Conservation (phyloP, 2,797 vertebrate species). For the Denticeps clupeoides region DNA sequence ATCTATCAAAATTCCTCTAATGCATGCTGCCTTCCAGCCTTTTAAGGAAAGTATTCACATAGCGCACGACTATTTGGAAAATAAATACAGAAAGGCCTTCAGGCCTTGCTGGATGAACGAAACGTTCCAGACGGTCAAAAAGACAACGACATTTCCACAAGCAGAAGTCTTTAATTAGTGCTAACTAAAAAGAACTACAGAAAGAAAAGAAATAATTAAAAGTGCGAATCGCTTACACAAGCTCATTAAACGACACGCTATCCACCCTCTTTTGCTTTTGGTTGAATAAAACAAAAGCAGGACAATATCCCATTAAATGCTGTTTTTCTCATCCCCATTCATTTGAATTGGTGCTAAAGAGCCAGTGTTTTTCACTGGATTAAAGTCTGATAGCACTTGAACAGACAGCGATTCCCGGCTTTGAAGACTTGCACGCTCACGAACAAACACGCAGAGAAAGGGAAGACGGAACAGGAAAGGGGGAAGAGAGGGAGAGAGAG, state of each 20-base stretch:
- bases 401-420: constrained; percentile 47
- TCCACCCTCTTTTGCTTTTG: constrained; percentile 60
- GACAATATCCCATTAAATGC: constrained; percentile 64
- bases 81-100: no score
- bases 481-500: not conserved
- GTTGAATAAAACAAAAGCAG: constrained; percentile 56
- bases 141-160: constrained; percentile 43
- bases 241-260: constrained; percentile 60
- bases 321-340: constrained; percentile 52
- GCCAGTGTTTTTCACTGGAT: constrained; percentile 58
- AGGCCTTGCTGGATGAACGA: no score
- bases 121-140: constrained; percentile 35
- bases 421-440: constrained; percentile 41
- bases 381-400: constrained; percentile 60
- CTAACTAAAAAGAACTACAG: constrained; percentile 35
- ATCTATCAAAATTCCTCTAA: no score
- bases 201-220: constrained; percentile 57
- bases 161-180: constrained; percentile 42
- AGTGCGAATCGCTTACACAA: constrained; percentile 54
- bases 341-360: constrained; percentile 48
- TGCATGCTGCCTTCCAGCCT: no score
- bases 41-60: no score
- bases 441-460: constrained; percentile 1
- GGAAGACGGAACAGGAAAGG: constrained; percentile 1
- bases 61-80: no score